phyloP scores from a whole-genome alignment of 2,113 vertebrate species.

The Myodes glareolus region DNA sequence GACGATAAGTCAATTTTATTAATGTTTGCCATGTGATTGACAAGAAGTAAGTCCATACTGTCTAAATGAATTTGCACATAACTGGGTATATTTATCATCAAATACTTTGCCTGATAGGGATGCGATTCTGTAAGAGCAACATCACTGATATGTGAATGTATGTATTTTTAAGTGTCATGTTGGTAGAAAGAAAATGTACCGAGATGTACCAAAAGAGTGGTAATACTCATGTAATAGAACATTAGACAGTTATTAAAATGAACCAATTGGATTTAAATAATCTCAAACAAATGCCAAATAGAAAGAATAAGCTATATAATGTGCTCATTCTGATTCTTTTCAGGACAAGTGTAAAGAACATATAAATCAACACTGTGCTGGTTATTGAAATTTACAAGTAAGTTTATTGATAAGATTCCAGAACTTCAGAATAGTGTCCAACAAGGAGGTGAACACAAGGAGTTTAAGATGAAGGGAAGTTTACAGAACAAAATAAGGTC shows the following conservation, averaged over 20 bases:
- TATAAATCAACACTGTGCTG: background rate
- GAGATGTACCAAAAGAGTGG: background rate
- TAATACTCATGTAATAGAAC: constrained; percentile 22
- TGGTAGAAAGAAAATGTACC: background rate
- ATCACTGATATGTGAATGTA: background rate
- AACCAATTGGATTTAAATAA: constrained; percentile 24
- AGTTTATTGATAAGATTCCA: background rate
- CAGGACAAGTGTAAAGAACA: background rate
- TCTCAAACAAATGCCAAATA: constrained; percentile 19
- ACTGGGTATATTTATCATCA: background rate
- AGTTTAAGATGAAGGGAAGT: background rate
- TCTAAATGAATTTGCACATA: background rate
- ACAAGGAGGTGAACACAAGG: background rate
- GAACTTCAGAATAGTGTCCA: background rate
- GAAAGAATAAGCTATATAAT: background rate
- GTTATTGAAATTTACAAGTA: background rate
- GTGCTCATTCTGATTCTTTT: background rate
- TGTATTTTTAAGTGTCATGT: constrained; percentile 1
- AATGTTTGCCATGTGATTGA: background rate
- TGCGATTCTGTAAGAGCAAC: background rate
- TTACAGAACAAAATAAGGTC: background rate
- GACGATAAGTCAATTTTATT: background rate
- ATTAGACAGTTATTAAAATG: constrained; percentile 42
- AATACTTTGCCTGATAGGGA: background rate
- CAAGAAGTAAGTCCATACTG: background rate